phyloP scores from a whole-genome alignment of 2,888 invertebrate species.

The Mongoloraphidia duomilia region DNA sequence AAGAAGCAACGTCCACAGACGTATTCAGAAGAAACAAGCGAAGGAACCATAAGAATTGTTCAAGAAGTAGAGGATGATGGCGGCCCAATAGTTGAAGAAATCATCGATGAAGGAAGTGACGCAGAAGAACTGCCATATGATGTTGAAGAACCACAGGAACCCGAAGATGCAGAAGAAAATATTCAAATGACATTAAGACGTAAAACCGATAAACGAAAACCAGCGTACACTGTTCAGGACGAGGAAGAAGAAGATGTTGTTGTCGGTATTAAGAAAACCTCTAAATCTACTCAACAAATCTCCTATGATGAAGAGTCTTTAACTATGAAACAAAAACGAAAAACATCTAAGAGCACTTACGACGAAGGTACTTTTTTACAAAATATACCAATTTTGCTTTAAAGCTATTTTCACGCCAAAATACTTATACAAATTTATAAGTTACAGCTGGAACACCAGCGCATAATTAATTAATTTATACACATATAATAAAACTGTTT shows the following conservation, averaged over 20 bases:
- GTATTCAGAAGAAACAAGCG: constrained; percentile 62
- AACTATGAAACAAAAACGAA: constrained; percentile 54
- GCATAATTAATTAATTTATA: background rate
- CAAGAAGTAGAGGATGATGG: constrained; percentile 49
- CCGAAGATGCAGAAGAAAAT: constrained; percentile 38
- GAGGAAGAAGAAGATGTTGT: constrained; percentile 46
- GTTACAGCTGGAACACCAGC: background rate
- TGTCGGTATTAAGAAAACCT: constrained; percentile 34
- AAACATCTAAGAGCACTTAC: constrained; percentile 48
- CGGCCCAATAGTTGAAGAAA: constrained; percentile 43
- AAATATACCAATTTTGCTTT: constrained; percentile 11
- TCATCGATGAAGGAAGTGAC: constrained; percentile 46
- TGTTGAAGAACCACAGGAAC: constrained; percentile 32
- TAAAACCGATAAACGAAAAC: constrained; percentile 30
- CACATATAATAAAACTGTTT: too few species aligned
- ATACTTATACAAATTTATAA: constrained; percentile 2
- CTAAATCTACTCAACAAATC: constrained; percentile 31
- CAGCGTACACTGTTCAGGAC: constrained; percentile 42
- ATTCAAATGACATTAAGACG: constrained; percentile 33
- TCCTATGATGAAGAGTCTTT: constrained; percentile 51
- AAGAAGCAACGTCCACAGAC: constrained; percentile 60
- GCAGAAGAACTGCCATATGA: constrained; percentile 38
- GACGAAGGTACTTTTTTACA: constrained; percentile 39
- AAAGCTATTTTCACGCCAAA: constrained; percentile 4
- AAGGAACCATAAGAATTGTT: constrained; percentile 55